Percentiles rank a stretch among this genome's conserved stretches.
Evolutionary conservation across 1,140 invertebrate genomes (phyloP).

Genomic region (Drosophila orena): DNA sequence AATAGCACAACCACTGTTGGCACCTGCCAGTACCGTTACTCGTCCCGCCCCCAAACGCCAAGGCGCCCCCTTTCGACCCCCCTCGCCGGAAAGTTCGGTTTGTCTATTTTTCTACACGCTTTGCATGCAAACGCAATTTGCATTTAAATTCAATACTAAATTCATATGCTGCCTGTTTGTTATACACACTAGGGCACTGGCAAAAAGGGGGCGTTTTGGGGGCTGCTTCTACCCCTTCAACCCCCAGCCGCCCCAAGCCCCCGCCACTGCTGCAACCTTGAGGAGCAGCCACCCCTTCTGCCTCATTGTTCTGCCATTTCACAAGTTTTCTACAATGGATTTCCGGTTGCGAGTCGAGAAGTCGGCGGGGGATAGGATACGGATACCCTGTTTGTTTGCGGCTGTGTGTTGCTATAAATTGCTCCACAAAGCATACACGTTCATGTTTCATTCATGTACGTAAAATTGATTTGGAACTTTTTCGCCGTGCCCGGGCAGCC

Average conservation of each 20-base stretch:
- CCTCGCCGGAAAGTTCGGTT: background rate
- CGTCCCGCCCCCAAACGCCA: no score
- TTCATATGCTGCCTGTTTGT: slow-evolving; percentile 76
- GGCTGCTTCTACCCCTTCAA: no score
- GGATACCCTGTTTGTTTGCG: slow-evolving; percentile 34
- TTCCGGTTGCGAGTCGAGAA: slow-evolving; percentile 54
- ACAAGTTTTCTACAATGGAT: slow-evolving; percentile 81
- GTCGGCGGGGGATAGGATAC: slow-evolving; percentile 6
- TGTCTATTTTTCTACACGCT: slow-evolving; percentile 76
- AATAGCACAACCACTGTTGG: slow-evolving; percentile 31
- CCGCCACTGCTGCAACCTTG: no score
- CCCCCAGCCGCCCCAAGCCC: background rate
- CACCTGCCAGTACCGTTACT: slow-evolving; percentile 25
- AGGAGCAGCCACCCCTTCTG: slow-evolving; percentile 12
- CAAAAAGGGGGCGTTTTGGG: slow-evolving; percentile 2
- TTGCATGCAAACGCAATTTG: slow-evolving; percentile 82
- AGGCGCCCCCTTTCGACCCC: background rate
- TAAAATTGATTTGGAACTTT: slow-evolving; percentile 80
- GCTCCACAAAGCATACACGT: slow-evolving; percentile 72
- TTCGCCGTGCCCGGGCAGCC: slow-evolving; percentile 44
- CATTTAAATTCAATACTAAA: slow-evolving; percentile 83
- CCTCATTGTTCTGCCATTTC: slow-evolving; percentile 75
- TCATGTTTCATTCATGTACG: slow-evolving; percentile 81
- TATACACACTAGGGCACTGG: slow-evolving; percentile 63
- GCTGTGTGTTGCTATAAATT: slow-evolving; percentile 68